Evolutionary conservation across 2,797 vertebrate genomes (phyloP), one percentile per base, ranked within the genome.

Genomic region (Peromyscus aztecus): DNA sequence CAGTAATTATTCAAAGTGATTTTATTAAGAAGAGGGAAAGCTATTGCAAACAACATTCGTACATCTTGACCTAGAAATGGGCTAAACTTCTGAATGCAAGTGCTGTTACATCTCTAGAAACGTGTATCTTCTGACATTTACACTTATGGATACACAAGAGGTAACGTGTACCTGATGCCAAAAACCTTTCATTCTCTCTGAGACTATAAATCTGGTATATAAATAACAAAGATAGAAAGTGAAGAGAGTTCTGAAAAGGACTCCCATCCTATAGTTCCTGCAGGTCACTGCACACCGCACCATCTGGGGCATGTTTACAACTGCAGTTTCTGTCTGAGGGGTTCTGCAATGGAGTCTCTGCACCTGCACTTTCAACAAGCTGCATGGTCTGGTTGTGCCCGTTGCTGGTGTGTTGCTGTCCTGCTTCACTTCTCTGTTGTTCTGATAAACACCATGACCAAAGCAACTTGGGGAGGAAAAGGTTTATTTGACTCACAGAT

Each of bases 1-100:
- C 81, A 88, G n/a, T 40, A 86, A 96, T 46, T 57, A 49, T 37
- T 63, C 9, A 78, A 89, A 81, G 19, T 59, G 10, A 59, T 37
- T 75, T 19, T 84, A 17, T 59, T 80, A 84, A 49, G 71, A 84
- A 71, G 8, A 11, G 14, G 3, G 4, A 43, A 77, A 93, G 77
- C 31, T 46, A 43, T 59, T 93, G 71, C 57, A 88, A 94, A 92
- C 23, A 89, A 65, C 13, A 29, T 1, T 84, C 81, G 37, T 55
- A 94, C 10, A 90, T 69, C 85, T 84, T 75, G 77, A 81, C 49
- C 19, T 57, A 84, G 80, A 86, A 95, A 84, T 73, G 3, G 40
- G 82, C 31, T 88, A 71, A 82, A 40, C 40, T 75, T 96, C 75
- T 83, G 2, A 94, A 82, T 71, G 17, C 59, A 91, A 84, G 16